Evolutionary conservation across 1,140 invertebrate genomes (phyloP).

Genomic region (Yoshiicerus persimilis): DNA sequence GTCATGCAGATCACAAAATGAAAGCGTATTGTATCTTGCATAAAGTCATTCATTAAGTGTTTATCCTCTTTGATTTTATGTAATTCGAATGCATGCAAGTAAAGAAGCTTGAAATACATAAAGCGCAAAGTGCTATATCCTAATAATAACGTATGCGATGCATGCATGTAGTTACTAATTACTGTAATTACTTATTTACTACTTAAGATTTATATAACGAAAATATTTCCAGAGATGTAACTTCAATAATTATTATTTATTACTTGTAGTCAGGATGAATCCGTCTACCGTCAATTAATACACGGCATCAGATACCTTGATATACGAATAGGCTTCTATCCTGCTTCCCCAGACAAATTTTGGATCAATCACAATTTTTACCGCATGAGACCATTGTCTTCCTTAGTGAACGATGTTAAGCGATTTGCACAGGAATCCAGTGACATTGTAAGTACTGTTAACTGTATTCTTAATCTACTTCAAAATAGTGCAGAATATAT

Average conservation of each 20-base stretch:
- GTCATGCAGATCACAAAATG: not conserved
- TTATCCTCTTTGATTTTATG: too few relatives aligned
- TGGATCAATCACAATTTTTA: slow-evolving; percentile 52
- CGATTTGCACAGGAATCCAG: slow-evolving; percentile 39
- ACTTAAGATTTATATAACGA: not conserved
- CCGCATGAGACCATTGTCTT: slow-evolving; percentile 48
- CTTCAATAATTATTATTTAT: slow-evolving; percentile 48
- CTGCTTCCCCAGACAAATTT: slow-evolving; percentile 48
- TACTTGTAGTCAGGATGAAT: slow-evolving; percentile 69
- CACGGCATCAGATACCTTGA: slow-evolving; percentile 78
- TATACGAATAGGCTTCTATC: slow-evolving; percentile 67
- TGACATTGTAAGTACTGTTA: slow-evolving; percentile 32
- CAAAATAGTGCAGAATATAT: too few relatives aligned
- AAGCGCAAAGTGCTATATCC: too few relatives aligned
- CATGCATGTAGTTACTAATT: too few relatives aligned
- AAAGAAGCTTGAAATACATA: too few relatives aligned
- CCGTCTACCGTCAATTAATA: slow-evolving; percentile 75
- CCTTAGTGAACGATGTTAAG: slow-evolving; percentile 37
- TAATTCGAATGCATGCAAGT: too few relatives aligned
- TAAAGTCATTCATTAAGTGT: too few relatives aligned
- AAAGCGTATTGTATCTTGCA: too few relatives aligned
- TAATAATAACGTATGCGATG: too few relatives aligned
- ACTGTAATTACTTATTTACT: not conserved
- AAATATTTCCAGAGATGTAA: not conserved
- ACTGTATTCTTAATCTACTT: too few relatives aligned